Conservation (phyloP, 2,888 invertebrate genomes). For the Periphyllus acericola region DNA sequence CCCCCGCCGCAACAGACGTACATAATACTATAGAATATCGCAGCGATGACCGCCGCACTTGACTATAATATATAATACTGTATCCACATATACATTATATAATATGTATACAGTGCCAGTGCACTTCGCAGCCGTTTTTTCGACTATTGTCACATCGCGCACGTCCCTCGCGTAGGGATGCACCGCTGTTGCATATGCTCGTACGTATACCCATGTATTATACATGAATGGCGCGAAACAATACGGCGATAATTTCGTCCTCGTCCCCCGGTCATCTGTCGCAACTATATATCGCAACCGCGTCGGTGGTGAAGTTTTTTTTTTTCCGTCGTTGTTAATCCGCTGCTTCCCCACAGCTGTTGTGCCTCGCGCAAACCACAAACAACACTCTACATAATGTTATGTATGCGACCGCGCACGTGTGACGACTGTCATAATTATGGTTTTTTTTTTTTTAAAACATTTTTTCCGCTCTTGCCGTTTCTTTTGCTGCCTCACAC, state of each 20-base stretch:
- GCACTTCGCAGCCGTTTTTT: slow-evolving; percentile 42
- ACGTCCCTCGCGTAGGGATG: slow-evolving; percentile 28
- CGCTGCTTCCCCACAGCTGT: slow-evolving; percentile 17
- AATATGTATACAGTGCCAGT: neutral
- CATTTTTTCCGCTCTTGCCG: neutral
- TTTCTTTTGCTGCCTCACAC: neutral
- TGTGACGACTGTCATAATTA: slow-evolving; percentile 54
- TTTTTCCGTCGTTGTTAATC: neutral
- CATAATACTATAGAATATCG: neutral
- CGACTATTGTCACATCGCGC: neutral
- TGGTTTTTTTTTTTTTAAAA: slow-evolving; percentile 13
- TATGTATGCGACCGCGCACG: slow-evolving; percentile 25
- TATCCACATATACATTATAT: neutral
- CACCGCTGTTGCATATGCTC: neutral
- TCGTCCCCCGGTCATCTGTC: slow-evolving; percentile 57
- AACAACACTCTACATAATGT: neutral
- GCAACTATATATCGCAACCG: neutral
- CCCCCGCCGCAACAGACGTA: slow-evolving; percentile 9
- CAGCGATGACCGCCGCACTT: slow-evolving; percentile 30
- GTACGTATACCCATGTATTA: neutral
- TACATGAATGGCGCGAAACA: slow-evolving; percentile 48
- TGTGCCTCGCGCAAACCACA: slow-evolving; percentile 17
- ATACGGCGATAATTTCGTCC: slow-evolving; percentile 59
- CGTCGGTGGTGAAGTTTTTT: neutral
- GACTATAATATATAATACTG: neutral